These are phyloP conservation scores for Lemur catta DNA, from an alignment of 2,797 vertebrate species.

Conservation along the genomic window DNA sequence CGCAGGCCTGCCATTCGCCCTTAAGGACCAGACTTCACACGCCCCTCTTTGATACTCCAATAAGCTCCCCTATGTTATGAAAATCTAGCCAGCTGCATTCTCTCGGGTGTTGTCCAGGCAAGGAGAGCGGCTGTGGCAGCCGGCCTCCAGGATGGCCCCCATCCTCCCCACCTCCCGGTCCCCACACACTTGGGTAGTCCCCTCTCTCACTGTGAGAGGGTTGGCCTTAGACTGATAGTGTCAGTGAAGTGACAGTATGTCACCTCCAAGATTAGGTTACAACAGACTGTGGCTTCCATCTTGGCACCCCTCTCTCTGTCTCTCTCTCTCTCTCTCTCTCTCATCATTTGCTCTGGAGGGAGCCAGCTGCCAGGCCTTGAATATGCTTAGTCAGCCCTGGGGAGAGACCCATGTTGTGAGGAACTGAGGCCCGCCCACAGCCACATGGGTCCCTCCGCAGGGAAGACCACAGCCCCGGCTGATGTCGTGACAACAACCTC, in stretches of 20 bases:
- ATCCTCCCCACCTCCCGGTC: background rate
- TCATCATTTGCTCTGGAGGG: background rate
- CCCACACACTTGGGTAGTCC: background rate
- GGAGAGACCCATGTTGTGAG: background rate
- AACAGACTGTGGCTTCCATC: background rate
- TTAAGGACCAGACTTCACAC: background rate
- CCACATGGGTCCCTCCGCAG: rapidly evolving
- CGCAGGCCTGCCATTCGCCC: background rate
- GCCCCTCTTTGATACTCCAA: background rate
- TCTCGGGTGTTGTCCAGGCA: background rate
- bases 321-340: background rate
- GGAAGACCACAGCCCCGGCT: background rate
- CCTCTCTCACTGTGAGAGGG: background rate
- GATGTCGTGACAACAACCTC: background rate
- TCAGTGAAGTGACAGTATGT: background rate
- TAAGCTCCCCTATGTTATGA: background rate
- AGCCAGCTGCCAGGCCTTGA: background rate
- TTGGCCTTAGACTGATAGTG: background rate
- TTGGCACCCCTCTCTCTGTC: background rate
- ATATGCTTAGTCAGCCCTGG: background rate
- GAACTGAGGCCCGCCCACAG: background rate
- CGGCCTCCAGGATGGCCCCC: background rate
- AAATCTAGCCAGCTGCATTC: background rate
- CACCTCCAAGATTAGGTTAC: background rate
- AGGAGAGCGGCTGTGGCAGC: background rate